A percentile compares a stretch with the other conserved stretches of the same genome.
Conservation (phyloP, 1,140 invertebrate genomes). For the Temnothorax nylanderi region DNA sequence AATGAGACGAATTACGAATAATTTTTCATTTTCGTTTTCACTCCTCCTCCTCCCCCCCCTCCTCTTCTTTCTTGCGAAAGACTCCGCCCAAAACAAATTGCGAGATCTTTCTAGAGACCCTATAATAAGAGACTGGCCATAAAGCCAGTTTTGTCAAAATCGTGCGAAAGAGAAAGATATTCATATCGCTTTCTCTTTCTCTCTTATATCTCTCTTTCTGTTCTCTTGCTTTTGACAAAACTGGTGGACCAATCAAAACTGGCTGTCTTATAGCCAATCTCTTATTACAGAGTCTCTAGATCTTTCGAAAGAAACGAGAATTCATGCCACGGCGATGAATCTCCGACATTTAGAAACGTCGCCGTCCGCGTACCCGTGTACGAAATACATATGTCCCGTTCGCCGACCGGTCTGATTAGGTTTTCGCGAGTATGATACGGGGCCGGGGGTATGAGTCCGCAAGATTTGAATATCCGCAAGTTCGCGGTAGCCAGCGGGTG, state of each 20-base stretch:
- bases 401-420: constrained; percentile 58
- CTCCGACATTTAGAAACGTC: background rate
- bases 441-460: constrained; percentile 63
- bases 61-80: background rate
- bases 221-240: too few species aligned
- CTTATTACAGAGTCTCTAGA: background rate
- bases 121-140: too few species aligned
- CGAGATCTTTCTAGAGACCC: background rate
- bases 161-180: too few species aligned
- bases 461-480: constrained; percentile 78
- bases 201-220: too few species aligned
- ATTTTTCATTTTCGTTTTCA: constrained; percentile 45
- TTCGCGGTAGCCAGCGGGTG: constrained; percentile 75
- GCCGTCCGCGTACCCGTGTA: background rate
- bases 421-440: constrained; percentile 70
- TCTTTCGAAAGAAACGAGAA: constrained; percentile 13
- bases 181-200: too few species aligned
- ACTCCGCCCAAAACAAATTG: constrained; percentile 14
- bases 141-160: too few species aligned
- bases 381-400: constrained; percentile 12
- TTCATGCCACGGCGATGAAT: background rate
- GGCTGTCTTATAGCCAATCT: too few species aligned
- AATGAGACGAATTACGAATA: constrained; percentile 45
- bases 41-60: background rate
- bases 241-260: too few species aligned